Conservation (phyloP, 2,113 vertebrate species). For the Petromus typicus region DNA sequence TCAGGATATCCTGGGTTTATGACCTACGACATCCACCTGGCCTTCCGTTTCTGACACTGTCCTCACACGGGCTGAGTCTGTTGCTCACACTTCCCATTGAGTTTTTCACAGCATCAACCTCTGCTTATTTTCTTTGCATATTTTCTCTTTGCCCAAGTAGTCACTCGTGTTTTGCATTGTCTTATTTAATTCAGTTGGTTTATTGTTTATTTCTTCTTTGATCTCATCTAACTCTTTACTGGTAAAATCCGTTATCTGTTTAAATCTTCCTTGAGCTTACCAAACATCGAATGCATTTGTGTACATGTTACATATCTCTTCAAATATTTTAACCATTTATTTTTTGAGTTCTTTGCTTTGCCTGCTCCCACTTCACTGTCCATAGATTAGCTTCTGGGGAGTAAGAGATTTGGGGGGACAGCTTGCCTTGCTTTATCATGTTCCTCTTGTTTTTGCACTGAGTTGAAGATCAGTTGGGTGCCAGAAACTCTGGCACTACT, state of each 20-base stretch:
- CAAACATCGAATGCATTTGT: not conserved
- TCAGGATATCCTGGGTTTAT: not conserved
- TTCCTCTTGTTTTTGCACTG: not conserved
- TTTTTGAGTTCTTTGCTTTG: not conserved
- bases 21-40: not conserved
- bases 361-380: not conserved
- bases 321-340: not conserved
- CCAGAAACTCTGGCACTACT: not conserved
- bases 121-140: not conserved
- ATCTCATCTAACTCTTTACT: not conserved
- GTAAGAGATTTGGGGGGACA: not conserved
- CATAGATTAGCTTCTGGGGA: not conserved
- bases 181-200: too few species aligned
- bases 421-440: not conserved
- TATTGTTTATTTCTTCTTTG: not conserved
- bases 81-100: not conserved
- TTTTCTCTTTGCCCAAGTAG: not conserved
- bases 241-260: not conserved
- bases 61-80: not conserved
- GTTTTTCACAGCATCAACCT: not conserved
- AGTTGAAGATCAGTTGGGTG: not conserved
- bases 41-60: not conserved
- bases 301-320: not conserved
- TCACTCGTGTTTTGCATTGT: not conserved
- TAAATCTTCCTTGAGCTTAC: not conserved